Evolutionary conservation across 2,888 invertebrate species (phyloP), one percentile per base, ranked within the genome.

Genomic region (Meiosimyza platycephala): DNA sequence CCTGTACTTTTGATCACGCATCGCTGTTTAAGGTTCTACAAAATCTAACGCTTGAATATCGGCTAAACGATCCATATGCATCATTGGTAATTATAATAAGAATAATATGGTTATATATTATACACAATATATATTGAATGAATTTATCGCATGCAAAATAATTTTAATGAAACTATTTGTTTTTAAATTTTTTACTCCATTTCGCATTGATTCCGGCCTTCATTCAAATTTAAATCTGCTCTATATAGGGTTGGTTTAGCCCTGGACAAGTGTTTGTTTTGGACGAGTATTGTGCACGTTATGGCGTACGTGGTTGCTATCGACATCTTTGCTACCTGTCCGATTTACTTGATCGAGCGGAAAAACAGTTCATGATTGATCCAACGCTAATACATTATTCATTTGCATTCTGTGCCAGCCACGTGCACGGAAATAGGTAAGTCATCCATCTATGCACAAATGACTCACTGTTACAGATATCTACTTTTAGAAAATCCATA

Each of bases 331-430:
- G 96, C 87, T 99, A 99, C 88, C 91, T 99, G 74, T 94, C 94
- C 76, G 99, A 99, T 87, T 91, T 99, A 65, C 90, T 99, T 79
- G 97, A 98, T 85, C 92, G 96, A 76, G 97, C 98, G 0, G 98
- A 99, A 87, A 95, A 96, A 82, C 94, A 94, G 57, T 91, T 95
- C 80, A 96, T 99, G 90, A 97, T 99, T 76, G 99, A 99, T 89
- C 99, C 99, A 0, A 99, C 98, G 1, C 90, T 99, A 76, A 97
- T 99, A 86, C 99, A 99, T 89, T 99, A 96, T 89, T 97, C 98
- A 83, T 99, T 99, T 89, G 99, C 99, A 62, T 99, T 98, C 90
- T 99, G 99, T 89, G 99, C 99, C 71, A 98, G 96, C 82, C 99
- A 99, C 88, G 99, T 99, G 12, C 98, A 99, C 86, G 99, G 99